Evolutionary conservation across 1,140 invertebrate genomes (phyloP).

Genomic region (Hyposmocoma kahamanoa): DNA sequence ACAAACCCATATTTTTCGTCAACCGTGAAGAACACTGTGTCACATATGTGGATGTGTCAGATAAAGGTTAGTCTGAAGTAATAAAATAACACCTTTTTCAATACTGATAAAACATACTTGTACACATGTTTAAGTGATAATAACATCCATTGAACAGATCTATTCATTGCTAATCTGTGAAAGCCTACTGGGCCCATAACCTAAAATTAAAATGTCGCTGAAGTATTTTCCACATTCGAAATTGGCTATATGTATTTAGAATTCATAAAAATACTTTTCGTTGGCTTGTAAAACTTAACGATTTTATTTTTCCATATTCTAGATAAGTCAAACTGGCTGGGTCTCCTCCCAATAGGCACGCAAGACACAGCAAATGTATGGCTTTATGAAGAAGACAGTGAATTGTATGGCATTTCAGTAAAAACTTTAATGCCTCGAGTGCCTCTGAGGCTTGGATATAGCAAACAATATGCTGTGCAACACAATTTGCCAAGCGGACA

Average conservation of each 20-base stretch:
- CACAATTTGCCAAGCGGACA: slow-evolving; percentile 15
- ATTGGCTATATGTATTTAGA: background rate
- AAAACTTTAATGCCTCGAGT: slow-evolving; percentile 15
- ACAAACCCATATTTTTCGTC: slow-evolving; percentile 25
- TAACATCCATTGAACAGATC: background rate
- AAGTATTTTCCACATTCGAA: background rate
- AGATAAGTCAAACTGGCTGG: slow-evolving; percentile 46
- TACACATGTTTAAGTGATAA: background rate
- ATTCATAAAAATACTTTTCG: background rate
- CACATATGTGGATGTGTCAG: slow-evolving; percentile 29
- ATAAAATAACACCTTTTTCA: background rate
- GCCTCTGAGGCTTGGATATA: slow-evolving; percentile 28
- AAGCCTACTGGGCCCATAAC: too few relatives aligned
- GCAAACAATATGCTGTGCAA: slow-evolving; percentile 24
- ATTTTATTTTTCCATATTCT: background rate
- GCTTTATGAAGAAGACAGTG: slow-evolving; percentile 31
- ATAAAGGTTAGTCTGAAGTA: slow-evolving; percentile 14
- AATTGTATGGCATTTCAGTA: slow-evolving; percentile 30
- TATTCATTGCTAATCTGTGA: too few relatives aligned
- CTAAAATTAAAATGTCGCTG: background rate
- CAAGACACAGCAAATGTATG: slow-evolving; percentile 32
- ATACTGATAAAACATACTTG: background rate
- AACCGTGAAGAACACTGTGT: slow-evolving; percentile 12
- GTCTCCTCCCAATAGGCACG: slow-evolving; percentile 30
- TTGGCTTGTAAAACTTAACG: background rate